A percentile compares a stretch with the other conserved stretches of the same genome.
These are phyloP conservation scores for Temnothorax ravouxi DNA, from an alignment of 2,888 invertebrate genomes.

Conservation along the genomic window DNA sequence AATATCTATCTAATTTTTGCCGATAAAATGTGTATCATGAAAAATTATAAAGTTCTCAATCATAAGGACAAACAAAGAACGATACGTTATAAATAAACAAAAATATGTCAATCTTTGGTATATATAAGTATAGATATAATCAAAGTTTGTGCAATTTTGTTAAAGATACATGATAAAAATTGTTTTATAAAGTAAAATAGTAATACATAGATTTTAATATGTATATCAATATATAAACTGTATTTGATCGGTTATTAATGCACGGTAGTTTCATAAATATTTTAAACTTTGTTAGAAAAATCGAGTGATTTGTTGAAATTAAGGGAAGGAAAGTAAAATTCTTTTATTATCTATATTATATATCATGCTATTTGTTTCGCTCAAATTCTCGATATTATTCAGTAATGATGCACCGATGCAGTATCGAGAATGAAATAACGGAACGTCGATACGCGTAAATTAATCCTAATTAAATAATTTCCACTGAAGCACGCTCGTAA, in stretches of 20 bases:
- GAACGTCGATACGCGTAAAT: slow-evolving; percentile 21
- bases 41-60: not conserved
- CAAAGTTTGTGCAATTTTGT: not conserved
- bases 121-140: not conserved
- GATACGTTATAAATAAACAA: not conserved
- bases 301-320: not conserved
- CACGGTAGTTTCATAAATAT: not conserved
- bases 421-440: slow-evolving; percentile 12
- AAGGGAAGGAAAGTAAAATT: not conserved
- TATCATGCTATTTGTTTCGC: not conserved
- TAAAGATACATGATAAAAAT: not conserved
- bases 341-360: not conserved
- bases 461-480: slow-evolving; percentile 50
- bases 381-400: not conserved
- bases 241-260: not conserved
- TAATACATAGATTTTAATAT: not conserved
- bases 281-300: not conserved
- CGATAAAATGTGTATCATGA: not conserved
- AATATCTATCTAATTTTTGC: slow-evolving; percentile 1
- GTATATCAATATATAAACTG: not conserved
- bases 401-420: not conserved
- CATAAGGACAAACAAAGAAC: not conserved
- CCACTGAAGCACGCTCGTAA: not conserved
- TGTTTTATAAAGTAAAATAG: not conserved
- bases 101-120: not conserved